phyloP scores from a whole-genome alignment of 2,797 vertebrate genomes.

The Parambassis ranga region DNA sequence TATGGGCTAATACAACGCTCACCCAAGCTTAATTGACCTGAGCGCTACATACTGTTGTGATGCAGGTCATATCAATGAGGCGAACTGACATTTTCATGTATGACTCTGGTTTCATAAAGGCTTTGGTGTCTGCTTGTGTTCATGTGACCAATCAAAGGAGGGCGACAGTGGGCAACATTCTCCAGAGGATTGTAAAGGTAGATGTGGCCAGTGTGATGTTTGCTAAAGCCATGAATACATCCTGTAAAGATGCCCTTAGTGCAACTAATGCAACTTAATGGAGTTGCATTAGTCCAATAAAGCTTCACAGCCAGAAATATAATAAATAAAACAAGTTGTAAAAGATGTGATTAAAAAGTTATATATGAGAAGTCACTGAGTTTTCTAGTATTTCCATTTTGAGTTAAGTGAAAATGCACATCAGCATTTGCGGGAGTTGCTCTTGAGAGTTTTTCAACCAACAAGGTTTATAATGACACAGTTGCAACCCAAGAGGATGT shows the following conservation, averaged over 20 bases:
- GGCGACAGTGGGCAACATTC: constrained; percentile 14
- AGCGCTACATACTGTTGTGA: constrained; percentile 36
- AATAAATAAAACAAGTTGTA: too few species aligned
- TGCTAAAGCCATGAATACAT: neutral
- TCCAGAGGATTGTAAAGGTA: constrained; percentile 4
- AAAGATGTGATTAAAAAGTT: too few species aligned
- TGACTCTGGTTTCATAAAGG: constrained; percentile 35
- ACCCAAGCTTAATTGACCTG: constrained; percentile 55
- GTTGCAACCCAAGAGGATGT: too few species aligned
- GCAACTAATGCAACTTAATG: too few species aligned
- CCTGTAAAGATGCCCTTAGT: constrained; percentile 2
- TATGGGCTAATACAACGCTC: constrained; percentile 23
- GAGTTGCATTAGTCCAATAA: too few species aligned
- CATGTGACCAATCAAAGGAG: constrained; percentile 36
- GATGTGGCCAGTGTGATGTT: constrained; percentile 3
- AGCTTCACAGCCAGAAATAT: too few species aligned
- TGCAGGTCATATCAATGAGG: constrained; percentile 39
- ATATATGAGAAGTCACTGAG: too few species aligned
- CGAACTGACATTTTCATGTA: constrained; percentile 53
- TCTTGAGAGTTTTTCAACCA: too few species aligned
- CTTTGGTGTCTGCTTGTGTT: constrained; percentile 26
- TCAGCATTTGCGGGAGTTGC: too few species aligned
- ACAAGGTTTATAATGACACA: too few species aligned
- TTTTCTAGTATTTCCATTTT: too few species aligned
- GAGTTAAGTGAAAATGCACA: too few species aligned